Evolutionary conservation across 2,888 invertebrate species (phyloP).

Genomic region (Xestobium rufovillosum): DNA sequence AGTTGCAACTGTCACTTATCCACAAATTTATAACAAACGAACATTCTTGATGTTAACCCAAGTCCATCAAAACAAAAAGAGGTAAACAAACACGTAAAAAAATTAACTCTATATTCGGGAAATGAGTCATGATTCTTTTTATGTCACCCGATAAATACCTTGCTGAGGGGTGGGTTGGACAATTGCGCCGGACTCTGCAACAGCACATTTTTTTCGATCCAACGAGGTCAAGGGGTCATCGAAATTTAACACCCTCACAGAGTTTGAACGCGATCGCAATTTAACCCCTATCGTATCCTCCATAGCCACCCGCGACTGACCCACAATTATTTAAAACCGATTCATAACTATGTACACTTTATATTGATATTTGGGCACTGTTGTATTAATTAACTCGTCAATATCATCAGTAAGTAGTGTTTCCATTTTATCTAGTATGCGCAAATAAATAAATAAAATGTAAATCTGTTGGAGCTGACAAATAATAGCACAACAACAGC

Average conservation of each 20-base stretch:
- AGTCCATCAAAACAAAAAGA: no score
- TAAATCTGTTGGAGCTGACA: neutral
- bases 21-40: no score
- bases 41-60: no score
- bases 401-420: no score
- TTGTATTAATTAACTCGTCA: no score
- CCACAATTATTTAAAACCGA: slow-evolving; percentile 5
- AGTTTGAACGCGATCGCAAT: slow-evolving; percentile 46
- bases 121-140: no score
- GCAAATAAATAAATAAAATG: neutral
- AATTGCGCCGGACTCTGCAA: no score
- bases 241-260: slow-evolving; percentile 69
- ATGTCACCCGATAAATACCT: no score
- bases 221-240: slow-evolving; percentile 56
- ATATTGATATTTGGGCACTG: neutral
- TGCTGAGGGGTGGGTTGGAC: no score
- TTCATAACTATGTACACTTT: neutral
- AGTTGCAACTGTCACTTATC: no score
- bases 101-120: no score
- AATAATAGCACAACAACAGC: slow-evolving; percentile 1
- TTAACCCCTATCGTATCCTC: slow-evolving; percentile 38
- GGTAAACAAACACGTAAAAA: no score
- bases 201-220: slow-evolving; percentile 32
- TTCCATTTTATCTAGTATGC: neutral
- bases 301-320: slow-evolving; percentile 28